Evolutionary conservation across 2,797 vertebrate species (phyloP).

Genomic region (Poecilia velifera): DNA sequence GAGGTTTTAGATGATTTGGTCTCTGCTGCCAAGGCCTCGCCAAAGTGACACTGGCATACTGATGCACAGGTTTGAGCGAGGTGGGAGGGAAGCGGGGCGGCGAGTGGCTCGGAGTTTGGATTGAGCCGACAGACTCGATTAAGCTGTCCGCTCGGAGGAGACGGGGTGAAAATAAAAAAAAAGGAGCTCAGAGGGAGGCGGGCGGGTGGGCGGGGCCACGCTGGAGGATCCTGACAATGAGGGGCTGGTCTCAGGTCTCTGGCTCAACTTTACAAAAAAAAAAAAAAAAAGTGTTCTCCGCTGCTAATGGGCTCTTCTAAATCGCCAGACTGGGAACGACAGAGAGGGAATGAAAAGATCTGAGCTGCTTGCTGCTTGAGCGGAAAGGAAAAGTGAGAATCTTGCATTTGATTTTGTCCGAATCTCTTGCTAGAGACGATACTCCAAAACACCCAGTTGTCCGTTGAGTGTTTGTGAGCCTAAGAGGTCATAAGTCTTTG

Average conservation of each 20-base stretch:
- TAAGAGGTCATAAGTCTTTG: conserved; percentile 20
- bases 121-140: conserved; percentile 69
- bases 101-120: conserved; percentile 59
- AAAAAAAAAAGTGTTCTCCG: conserved; percentile 61
- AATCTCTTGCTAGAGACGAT: conserved; percentile 23
- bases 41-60: conserved; percentile 70
- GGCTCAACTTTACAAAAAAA: conserved; percentile 58
- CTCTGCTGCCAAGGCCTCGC: conserved; percentile 59
- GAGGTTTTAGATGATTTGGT: conserved; percentile 69
- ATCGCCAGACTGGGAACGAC: conserved; percentile 26
- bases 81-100: conserved; percentile 27
- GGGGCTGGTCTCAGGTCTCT: conserved; percentile 30
- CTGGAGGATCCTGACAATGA: conserved; percentile 46
- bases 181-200: conserved; percentile 35
- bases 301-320: conserved; percentile 67
- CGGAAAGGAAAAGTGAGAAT: conserved; percentile 3
- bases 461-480: conserved; percentile 11
- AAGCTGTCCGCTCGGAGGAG: conserved; percentile 70
- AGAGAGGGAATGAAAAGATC: conserved; percentile 23
- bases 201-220: not conserved
- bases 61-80: conserved; percentile 52
- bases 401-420: conserved; percentile 4
- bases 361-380: conserved; percentile 34
- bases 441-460: conserved; percentile 20
- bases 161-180: conserved; percentile 63